These are phyloP conservation scores for Physeter macrocephalus DNA, from an alignment of 2,113 vertebrate genomes.

Conservation along the genomic window DNA sequence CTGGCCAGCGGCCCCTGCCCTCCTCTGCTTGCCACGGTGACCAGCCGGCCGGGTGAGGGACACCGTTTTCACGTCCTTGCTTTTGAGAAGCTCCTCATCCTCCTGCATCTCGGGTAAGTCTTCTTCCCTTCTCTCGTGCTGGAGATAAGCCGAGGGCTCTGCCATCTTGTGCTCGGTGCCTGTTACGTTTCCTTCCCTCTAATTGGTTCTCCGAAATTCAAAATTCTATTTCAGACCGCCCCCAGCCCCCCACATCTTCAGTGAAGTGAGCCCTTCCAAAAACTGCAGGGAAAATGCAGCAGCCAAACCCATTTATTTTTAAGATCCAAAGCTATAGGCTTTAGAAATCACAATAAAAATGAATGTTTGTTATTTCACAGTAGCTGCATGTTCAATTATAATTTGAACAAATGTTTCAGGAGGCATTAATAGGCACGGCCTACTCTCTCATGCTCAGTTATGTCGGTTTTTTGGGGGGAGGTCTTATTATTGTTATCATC, in stretches of 20 bases:
- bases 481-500: background rate
- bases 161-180: conserved; percentile 49
- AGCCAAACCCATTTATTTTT: conserved; percentile 29
- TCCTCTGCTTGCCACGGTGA: background rate
- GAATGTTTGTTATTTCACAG: conserved; percentile 5
- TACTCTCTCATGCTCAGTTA: background rate
- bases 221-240: conserved; percentile 41
- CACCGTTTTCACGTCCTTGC: background rate
- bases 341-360: conserved; percentile 16
- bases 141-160: background rate
- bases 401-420: background rate
- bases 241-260: background rate
- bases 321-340: conserved; percentile 9
- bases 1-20: background rate
- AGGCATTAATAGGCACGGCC: background rate
- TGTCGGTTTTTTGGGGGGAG: background rate
- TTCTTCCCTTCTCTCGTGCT: background rate
- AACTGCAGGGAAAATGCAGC: conserved; percentile 23
- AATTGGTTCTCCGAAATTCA: conserved; percentile 58
- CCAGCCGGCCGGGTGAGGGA: background rate
- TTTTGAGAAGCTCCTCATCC: background rate
- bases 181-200: background rate
- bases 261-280: background rate
- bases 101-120: conserved; percentile 46
- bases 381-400: background rate